These are phyloP conservation scores for Uria aalge DNA, from an alignment of 2,113 vertebrate species.

Conservation along the genomic window DNA sequence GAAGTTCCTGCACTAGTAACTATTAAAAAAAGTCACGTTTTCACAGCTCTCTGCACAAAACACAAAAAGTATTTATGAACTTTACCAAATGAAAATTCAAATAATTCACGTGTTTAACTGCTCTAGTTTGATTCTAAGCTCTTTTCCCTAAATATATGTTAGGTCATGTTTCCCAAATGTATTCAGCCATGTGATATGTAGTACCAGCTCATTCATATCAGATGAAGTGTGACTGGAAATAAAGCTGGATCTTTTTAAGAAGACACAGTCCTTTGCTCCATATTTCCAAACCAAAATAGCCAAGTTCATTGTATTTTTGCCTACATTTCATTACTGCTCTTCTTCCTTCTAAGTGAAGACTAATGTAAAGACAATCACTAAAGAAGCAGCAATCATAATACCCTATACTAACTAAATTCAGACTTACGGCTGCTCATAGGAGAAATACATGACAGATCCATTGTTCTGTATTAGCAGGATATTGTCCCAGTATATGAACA, in stretches of 20 bases:
- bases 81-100: background rate
- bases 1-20: background rate
- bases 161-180: constrained; percentile 56
- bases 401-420: constrained; percentile 70
- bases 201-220: constrained; percentile 66
- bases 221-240: constrained; percentile 74
- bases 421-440: constrained; percentile 72
- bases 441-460: constrained; percentile 84
- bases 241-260: constrained; percentile 60
- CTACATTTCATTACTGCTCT: constrained; percentile 59
- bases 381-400: constrained; percentile 69
- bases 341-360: constrained; percentile 67
- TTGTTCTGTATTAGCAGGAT: constrained; percentile 83
- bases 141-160: constrained; percentile 43
- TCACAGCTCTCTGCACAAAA: background rate
- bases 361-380: constrained; percentile 70
- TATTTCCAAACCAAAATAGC: constrained; percentile 71
- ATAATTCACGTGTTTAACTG: background rate
- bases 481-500: constrained; percentile 80
- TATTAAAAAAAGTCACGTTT: background rate
- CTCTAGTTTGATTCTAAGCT: background rate
- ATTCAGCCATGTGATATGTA: constrained; percentile 64
- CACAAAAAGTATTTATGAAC: background rate
- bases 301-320: constrained; percentile 64
- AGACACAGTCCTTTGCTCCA: constrained; percentile 43